Conservation (phyloP, 2,888 invertebrate genomes). For the Drosophila neonasuta region DNA sequence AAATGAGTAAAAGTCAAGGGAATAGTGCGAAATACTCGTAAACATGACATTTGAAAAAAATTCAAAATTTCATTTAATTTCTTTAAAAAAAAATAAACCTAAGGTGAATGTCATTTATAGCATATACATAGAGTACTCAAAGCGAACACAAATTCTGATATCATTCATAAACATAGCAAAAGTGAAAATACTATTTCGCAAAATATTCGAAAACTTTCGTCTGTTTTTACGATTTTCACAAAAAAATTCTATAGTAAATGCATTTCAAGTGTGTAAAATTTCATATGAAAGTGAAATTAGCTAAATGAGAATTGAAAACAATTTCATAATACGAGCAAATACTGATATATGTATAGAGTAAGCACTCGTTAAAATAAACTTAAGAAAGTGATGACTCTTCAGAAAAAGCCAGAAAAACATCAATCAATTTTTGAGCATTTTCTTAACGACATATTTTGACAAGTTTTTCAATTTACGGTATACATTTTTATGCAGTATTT, state of each 20-base stretch:
- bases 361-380: slow-evolving; percentile 9
- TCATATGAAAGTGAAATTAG: slow-evolving; percentile 42
- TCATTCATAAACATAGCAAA: slow-evolving; percentile 1
- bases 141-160: background rate
- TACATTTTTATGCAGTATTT: background rate
- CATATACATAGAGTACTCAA: background rate
- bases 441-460: slow-evolving; percentile 10
- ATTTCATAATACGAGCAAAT: slow-evolving; percentile 24
- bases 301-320: slow-evolving; percentile 12
- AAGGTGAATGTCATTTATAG: background rate
- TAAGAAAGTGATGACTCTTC: background rate
- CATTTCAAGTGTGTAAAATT: slow-evolving; percentile 47
- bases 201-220: slow-evolving; percentile 7
- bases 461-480: background rate
- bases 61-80: background rate
- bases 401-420: background rate
- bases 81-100: background rate
- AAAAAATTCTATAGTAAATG: slow-evolving; percentile 37
- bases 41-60: slow-evolving; percentile 30
- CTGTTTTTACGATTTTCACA: slow-evolving; percentile 19
- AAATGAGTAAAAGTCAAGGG: slow-evolving; percentile 11
- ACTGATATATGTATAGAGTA: slow-evolving; percentile 26
- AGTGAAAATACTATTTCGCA: slow-evolving; percentile 9
- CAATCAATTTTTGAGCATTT: background rate
- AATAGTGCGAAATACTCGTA: slow-evolving; percentile 1